Evolutionary conservation across 2,888 invertebrate species (phyloP).

Genomic region (Cerastoderma edule): DNA sequence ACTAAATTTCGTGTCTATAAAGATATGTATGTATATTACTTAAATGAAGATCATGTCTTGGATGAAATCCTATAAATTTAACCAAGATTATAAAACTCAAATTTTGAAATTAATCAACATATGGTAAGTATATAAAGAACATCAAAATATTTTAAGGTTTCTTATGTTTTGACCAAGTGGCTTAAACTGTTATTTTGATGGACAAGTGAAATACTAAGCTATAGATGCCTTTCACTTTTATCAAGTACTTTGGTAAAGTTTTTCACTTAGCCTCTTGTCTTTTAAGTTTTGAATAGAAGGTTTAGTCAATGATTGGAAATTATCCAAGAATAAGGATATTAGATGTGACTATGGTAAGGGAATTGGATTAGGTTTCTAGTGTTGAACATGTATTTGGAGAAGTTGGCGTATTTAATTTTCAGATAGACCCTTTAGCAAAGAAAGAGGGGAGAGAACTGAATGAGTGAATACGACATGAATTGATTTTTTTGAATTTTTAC

Average conservation of each 20-base stretch:
- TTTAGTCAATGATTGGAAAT: not conserved
- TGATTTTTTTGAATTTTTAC: constrained; percentile 5
- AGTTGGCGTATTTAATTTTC: constrained; percentile 43
- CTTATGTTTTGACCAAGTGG: too few relatives aligned
- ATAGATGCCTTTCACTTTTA: too few relatives aligned
- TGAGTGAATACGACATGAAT: not conserved
- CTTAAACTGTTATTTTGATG: too few relatives aligned
- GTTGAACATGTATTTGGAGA: constrained; percentile 18
- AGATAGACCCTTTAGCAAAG: constrained; percentile 23
- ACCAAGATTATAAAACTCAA: not conserved
- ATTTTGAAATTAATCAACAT: too few relatives aligned
- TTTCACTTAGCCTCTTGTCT: too few relatives aligned
- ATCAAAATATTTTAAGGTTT: too few relatives aligned
- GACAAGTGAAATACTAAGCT: too few relatives aligned
- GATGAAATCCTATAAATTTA: not conserved
- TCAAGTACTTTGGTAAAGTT: too few relatives aligned
- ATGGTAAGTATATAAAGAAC: too few relatives aligned
- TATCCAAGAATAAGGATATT: too few relatives aligned
- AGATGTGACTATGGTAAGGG: not conserved
- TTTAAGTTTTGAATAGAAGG: too few relatives aligned
- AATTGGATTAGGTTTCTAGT: not conserved
- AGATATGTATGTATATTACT: not conserved
- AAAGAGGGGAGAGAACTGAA: not conserved
- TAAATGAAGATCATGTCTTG: not conserved
- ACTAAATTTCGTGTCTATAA: not conserved